Evolutionary conservation across 1,140 invertebrate species (phyloP).

Genomic region (Lepidurus apus): DNA sequence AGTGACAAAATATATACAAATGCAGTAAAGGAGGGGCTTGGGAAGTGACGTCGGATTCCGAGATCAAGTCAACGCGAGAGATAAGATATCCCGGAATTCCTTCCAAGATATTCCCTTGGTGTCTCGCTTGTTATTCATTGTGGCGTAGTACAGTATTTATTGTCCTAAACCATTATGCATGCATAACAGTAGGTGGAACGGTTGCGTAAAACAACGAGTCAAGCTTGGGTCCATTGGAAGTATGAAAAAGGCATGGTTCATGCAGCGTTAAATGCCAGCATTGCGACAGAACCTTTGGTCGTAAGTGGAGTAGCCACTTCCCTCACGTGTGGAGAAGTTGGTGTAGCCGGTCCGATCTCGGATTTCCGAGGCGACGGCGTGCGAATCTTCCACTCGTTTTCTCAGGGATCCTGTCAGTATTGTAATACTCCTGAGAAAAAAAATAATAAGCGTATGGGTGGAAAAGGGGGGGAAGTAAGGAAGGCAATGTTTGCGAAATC

Average conservation of each 20-base stretch:
- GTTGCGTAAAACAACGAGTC: not conserved
- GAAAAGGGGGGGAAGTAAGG: not conserved
- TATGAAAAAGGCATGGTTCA: not conserved
- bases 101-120: too few relatives aligned
- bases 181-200: not conserved
- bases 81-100: too few relatives aligned
- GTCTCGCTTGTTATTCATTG: too few relatives aligned
- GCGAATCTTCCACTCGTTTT: not conserved
- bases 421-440: not conserved
- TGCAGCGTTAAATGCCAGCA: not conserved
- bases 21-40: too few relatives aligned
- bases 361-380: not conserved
- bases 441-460: too few relatives aligned
- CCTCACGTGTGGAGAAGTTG: conserved; percentile 1
- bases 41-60: too few relatives aligned
- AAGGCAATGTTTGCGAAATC: not conserved
- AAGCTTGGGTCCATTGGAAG: not conserved
- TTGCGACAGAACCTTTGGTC: conserved; percentile 8
- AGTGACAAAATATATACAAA: too few relatives aligned
- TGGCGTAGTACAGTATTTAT: not conserved
- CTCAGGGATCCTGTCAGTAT: not conserved
- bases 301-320: conserved; percentile 14
- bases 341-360: not conserved
- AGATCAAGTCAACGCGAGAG: too few relatives aligned
- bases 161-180: not conserved